phyloP scores from a whole-genome alignment of 2,113 vertebrate species.

The Fukomys damarensis region DNA sequence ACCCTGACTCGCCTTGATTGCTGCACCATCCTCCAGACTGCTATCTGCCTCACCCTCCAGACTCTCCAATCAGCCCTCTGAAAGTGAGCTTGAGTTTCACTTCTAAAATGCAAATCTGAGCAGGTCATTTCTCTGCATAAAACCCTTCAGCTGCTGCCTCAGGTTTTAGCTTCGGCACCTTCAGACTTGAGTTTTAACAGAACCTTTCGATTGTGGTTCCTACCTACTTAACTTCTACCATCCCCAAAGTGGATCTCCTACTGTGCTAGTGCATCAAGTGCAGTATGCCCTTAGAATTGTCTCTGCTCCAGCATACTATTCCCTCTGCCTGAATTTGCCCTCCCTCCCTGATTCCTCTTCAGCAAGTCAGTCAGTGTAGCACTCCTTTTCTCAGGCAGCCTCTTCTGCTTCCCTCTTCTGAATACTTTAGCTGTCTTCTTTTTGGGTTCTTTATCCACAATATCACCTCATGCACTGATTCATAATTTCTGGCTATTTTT shows the following conservation, averaged over 20 bases:
- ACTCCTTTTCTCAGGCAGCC: neutral
- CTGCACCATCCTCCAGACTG: neutral
- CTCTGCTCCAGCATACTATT: neutral
- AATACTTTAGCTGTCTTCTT: neutral
- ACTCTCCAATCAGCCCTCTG: conserved; percentile 43
- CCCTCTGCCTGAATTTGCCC: neutral
- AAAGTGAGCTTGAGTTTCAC: conserved; percentile 35
- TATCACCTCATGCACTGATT: neutral
- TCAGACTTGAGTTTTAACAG: conserved; percentile 22
- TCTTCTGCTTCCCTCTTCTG: neutral
- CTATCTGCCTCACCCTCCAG: neutral
- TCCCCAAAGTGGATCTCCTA: neutral
- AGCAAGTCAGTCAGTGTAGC: neutral
- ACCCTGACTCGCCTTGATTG: conserved; percentile 32
- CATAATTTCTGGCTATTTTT: conserved; percentile 39
- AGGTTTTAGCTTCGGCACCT: neutral
- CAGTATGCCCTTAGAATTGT: neutral
- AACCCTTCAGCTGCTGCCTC: neutral
- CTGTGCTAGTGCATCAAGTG: neutral
- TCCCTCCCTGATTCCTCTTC: conserved; percentile 1
- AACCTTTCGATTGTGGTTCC: neutral
- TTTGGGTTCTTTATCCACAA: neutral
- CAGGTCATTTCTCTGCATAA: conserved; percentile 19
- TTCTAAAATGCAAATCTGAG: conserved; percentile 55
- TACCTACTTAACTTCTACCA: neutral